Evolutionary conservation across 2,888 invertebrate genomes (phyloP).

Genomic region (Anthrax anthrax): DNA sequence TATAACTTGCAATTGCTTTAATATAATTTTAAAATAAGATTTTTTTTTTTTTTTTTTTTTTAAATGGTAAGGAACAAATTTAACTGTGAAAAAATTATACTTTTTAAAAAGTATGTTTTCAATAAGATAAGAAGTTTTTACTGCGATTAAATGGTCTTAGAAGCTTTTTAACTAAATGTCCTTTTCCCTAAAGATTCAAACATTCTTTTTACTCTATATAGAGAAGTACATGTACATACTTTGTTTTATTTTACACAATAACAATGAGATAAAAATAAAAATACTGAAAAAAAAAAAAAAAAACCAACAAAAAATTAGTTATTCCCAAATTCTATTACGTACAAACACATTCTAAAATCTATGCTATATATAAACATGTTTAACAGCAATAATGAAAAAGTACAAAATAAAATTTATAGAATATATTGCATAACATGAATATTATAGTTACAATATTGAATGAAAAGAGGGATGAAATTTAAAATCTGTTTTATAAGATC

Average conservation of each 20-base stretch:
- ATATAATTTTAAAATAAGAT: no score
- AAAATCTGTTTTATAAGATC: not conserved
- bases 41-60: no score
- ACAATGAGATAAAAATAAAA: not conserved
- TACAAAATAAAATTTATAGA: not conserved
- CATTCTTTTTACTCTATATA: not conserved
- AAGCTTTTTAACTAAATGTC: constrained; percentile 1
- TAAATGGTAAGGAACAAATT: no score
- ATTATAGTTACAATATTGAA: no score
- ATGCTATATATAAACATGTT: no score
- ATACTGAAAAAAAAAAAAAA: not conserved
- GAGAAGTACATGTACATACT: no score
- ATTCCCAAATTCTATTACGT: not conserved
- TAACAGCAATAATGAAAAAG: not conserved
- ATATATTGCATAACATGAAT: not conserved
- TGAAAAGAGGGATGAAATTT: not conserved
- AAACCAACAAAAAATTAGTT: not conserved
- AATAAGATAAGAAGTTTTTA: constrained; percentile 14
- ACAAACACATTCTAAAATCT: not conserved
- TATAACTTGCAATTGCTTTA: no score
- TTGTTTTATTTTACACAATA: not conserved
- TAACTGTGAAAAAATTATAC: not conserved
- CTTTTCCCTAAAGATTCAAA: not conserved
- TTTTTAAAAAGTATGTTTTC: constrained; percentile 10
- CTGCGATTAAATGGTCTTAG: constrained; percentile 11